Base-by-base conservation (phyloP, 2,113 vertebrate genomes). In the Xyliphius kryptos region DNA sequence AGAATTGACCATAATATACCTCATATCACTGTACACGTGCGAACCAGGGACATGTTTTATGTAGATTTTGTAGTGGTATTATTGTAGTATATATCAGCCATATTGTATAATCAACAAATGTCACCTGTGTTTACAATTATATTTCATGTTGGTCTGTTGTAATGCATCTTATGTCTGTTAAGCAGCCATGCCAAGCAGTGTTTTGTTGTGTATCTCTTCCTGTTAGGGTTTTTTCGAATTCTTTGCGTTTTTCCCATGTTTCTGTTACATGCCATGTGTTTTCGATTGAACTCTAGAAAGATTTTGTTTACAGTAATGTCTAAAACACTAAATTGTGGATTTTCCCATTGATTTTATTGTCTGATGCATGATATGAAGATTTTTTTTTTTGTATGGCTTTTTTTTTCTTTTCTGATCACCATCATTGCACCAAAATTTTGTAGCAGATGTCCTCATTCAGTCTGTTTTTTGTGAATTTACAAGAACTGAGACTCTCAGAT, bases 21-120 rank as follows among this genome's bases (percentile, higher is more conserved):
- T 88, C 87, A 88, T 86, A 88, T 87, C 86, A 87, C 77, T 83
- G 75, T 75, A 70, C 36, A 67, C 62, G 54, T 32, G 40, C 57
- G 58, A 68, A 61, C 74, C 87, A 87, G 86, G 85, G 87, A 89
- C 81, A 78, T 58, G 68, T 87, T 86, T 87, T 84, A 86, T 85
- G 85, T 89, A 87, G 85, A 85, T 84, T 85, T 84, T 83, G 80
- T 89, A 87, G 85, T 88, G 78, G 72, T 82, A 81, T 87, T 86
- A 82, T 79, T 86, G 83, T 87, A 86, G 83, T 81, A 81, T 84
- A 82, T 77, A 70, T 85, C 83, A 54, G 61, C 79, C 80, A 83
- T 86, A 80, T 83, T 87, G 82, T 89, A 80, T 86, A 82, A 82
- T 81, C 80, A 77, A 85, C 74, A 79, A 79, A 85, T 81, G 83